Percentiles rank a stretch among this genome's conserved stretches.
phyloP scores from a whole-genome alignment of 1,140 invertebrate species.

The Akabosia matsudoensis region DNA sequence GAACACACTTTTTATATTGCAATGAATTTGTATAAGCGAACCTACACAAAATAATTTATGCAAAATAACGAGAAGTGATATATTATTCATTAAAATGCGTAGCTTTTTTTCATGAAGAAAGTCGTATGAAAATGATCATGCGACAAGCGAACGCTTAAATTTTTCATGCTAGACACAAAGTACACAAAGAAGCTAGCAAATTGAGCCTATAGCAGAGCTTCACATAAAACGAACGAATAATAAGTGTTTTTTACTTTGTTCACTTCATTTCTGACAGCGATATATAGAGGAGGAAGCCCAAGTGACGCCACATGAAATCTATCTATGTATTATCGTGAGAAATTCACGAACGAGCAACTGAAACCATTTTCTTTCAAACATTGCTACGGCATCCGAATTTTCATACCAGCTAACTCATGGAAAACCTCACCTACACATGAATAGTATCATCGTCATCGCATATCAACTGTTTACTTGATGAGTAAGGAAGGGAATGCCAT shows the following conservation, averaged over 20 bases:
- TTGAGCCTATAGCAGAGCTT: background rate
- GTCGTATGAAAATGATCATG: too few relatives aligned
- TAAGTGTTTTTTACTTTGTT: constrained; percentile 19
- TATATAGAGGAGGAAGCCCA: background rate
- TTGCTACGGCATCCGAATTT: background rate
- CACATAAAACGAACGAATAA: background rate
- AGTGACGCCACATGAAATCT: constrained; percentile 23
- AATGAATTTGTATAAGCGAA: too few relatives aligned
- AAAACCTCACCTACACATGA: too few relatives aligned
- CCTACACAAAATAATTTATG: too few relatives aligned
- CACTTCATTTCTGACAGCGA: background rate
- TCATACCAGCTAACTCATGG: background rate
- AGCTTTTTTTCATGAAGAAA: too few relatives aligned
- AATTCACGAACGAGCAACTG: background rate
- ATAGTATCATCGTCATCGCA: too few relatives aligned
- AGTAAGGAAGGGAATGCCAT: too few relatives aligned
- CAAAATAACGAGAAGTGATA: too few relatives aligned
- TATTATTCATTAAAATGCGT: too few relatives aligned
- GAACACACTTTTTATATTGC: too few relatives aligned
- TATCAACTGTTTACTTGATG: too few relatives aligned
- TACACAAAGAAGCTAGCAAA: constrained; percentile 6
- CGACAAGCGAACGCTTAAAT: constrained; percentile 6
- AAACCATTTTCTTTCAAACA: constrained; percentile 2
- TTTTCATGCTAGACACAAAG: constrained; percentile 19
- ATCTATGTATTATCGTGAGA: background rate